Percentiles rank a stretch among this genome's conserved stretches.
These are phyloP conservation scores for Maniola jurtina DNA, from an alignment of 1,140 invertebrate genomes.

Conservation along the genomic window DNA sequence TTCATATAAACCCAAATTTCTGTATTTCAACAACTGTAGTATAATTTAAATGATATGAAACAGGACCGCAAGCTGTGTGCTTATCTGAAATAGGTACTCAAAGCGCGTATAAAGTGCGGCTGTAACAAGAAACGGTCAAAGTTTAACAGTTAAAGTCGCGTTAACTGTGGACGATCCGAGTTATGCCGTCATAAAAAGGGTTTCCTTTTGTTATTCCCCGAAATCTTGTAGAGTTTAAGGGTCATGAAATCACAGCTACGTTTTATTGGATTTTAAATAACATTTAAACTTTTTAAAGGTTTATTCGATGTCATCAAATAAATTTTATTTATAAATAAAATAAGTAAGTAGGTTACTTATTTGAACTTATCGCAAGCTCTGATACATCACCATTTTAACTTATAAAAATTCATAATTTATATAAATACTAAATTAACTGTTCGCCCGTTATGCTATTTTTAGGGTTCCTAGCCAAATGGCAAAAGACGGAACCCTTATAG, in stretches of 20 bases:
- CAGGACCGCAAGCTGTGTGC: conserved; percentile 11
- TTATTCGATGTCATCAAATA: no score
- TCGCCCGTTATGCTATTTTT: no score
- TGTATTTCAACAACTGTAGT: not conserved
- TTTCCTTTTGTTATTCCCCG: conserved; percentile 20
- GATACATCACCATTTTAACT: no score
- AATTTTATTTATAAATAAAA: no score
- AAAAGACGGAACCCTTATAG: no score
- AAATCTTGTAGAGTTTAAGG: conserved; percentile 13
- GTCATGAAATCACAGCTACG: not conserved
- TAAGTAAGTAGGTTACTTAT: no score
- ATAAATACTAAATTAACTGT: no score
- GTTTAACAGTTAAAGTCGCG: conserved; percentile 20
- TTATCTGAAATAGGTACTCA: conserved; percentile 17
- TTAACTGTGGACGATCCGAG: conserved; percentile 17
- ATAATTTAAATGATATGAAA: conserved; percentile 6
- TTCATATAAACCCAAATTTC: not conserved
- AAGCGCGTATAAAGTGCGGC: conserved; percentile 13
- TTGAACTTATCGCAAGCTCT: no score
- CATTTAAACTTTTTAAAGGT: not conserved
- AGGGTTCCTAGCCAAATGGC: no score
- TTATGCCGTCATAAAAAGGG: conserved; percentile 24
- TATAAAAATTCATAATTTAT: no score
- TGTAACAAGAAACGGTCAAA: conserved; percentile 11
- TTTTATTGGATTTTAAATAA: conserved; percentile 1